Base-by-base conservation (phyloP, 2,797 vertebrate species). In the Sebastes aleutianus region DNA sequence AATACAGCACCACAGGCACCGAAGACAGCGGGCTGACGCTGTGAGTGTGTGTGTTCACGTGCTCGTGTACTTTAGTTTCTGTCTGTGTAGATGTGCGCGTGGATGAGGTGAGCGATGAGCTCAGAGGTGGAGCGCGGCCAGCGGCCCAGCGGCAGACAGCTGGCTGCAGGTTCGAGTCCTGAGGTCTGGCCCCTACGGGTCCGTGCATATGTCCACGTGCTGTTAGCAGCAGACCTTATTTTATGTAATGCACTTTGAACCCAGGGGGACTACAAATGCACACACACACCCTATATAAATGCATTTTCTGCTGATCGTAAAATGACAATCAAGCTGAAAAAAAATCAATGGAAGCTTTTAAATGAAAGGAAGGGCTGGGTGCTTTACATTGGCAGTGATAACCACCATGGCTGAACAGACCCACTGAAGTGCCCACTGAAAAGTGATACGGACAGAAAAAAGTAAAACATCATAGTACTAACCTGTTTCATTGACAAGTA, bases 111-210 rank as follows among this genome's bases (percentile, higher is more conserved):
- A 67, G 78, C 5, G 31, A 85, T 92, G 90, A 91, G 86, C 91
- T 93, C 89, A 91, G 82, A 85, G 85, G 86, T 91, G 88, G 85
- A 90, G 79, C 31, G 1, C 4, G 10, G 87, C 92, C 90, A 91
- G 90, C 61, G 26, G 85, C 89, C 90, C 93, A 89, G 92, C 70
- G 73, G 89, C 85, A 66, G 89, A 85, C 90, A 92, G 88, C 91
- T 91, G 92, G 88, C 85, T 76, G 59, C 56, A 50, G 71, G 85
- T 89, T 80, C 27, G 8, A 87, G 76, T 82, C 74, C 86, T 8
- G 78, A 88, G 85, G 89, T 89, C 80, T 12, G 2, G 72, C 53
- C 74, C 87, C 76, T 5, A 20, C 3, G 66, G 85, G 70, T 62
- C 16, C 4, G 12, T 16, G 61, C 90, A 91, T 91, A 92, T 90